Percentiles rank a stretch among this genome's conserved stretches.
These are phyloP conservation scores for Cettia cetti DNA, from an alignment of 2,113 vertebrate species.

Conservation along the genomic window DNA sequence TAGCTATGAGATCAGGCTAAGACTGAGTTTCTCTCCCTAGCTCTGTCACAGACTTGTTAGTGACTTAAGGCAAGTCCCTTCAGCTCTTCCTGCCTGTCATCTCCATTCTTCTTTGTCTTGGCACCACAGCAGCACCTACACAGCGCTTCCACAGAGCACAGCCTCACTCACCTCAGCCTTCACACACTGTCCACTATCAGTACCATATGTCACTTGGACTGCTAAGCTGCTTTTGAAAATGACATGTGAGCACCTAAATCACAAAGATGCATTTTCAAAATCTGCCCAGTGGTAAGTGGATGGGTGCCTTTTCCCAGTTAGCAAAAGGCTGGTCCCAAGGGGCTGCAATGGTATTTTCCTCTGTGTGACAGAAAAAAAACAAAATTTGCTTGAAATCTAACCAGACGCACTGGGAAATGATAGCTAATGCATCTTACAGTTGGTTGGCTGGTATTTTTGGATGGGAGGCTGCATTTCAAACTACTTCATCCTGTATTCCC, in stretches of 20 bases:
- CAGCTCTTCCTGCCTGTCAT: neutral
- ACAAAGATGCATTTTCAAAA: neutral
- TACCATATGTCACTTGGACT: neutral
- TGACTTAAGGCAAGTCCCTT: neutral
- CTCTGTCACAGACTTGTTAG: neutral
- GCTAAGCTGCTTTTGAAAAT: neutral
- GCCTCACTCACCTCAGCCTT: neutral
- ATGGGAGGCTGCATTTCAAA: conserved; percentile 9
- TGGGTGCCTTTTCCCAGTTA: neutral
- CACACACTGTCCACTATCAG: neutral
- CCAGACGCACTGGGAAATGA: neutral
- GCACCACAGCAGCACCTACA: neutral
- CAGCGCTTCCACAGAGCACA: rapidly evolving
- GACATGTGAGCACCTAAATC: neutral
- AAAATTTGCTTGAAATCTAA: conserved; percentile 24
- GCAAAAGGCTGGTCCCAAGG: neutral
- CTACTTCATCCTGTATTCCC: neutral
- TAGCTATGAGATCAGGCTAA: neutral
- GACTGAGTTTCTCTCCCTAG: neutral
- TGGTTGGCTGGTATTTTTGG: conserved; percentile 52
- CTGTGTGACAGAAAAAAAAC: neutral
- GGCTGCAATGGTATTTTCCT: neutral
- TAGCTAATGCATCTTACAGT: conserved; percentile 29
- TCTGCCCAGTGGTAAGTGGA: neutral
- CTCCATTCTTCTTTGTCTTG: neutral